Conservation (phyloP, 2,888 invertebrate genomes). For the Hypena proboscidalis region DNA sequence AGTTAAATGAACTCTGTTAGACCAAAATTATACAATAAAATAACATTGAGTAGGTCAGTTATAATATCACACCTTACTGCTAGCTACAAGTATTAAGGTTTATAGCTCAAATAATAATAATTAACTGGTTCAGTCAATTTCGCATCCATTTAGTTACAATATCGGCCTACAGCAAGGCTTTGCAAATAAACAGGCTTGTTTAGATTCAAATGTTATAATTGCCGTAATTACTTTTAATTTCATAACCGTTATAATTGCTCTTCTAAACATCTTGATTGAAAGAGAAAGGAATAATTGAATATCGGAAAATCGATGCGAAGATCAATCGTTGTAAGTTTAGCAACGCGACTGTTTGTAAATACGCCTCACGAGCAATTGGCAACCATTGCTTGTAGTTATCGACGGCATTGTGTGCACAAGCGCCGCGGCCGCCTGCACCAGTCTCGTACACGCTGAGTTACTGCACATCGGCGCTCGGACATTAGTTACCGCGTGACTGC, state of each 20-base stretch:
- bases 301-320: slow-evolving; percentile 20
- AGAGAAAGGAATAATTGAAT: slow-evolving; percentile 40
- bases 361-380: slow-evolving; percentile 2
- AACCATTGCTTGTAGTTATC: slow-evolving; percentile 5
- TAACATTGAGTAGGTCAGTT: too few species aligned
- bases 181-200: slow-evolving; percentile 18
- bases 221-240: slow-evolving; percentile 30
- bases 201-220: slow-evolving; percentile 23
- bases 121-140: too few species aligned
- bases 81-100: too few species aligned
- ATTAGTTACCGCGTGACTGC: slow-evolving; percentile 32
- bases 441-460: slow-evolving; percentile 19
- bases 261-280: slow-evolving; percentile 25
- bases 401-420: slow-evolving; percentile 1
- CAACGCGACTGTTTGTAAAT: background rate
- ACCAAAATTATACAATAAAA: too few species aligned
- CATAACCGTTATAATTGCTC: slow-evolving; percentile 38
- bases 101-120: too few species aligned
- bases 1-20: too few species aligned
- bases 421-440: slow-evolving; percentile 7
- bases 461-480: slow-evolving; percentile 20
- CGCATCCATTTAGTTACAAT: too few species aligned
- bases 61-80: too few species aligned
- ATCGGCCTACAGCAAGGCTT: slow-evolving; percentile 17
- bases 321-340: slow-evolving; percentile 13